Conservation (phyloP, 2,113 vertebrate genomes). For the Coturnix japonica region DNA sequence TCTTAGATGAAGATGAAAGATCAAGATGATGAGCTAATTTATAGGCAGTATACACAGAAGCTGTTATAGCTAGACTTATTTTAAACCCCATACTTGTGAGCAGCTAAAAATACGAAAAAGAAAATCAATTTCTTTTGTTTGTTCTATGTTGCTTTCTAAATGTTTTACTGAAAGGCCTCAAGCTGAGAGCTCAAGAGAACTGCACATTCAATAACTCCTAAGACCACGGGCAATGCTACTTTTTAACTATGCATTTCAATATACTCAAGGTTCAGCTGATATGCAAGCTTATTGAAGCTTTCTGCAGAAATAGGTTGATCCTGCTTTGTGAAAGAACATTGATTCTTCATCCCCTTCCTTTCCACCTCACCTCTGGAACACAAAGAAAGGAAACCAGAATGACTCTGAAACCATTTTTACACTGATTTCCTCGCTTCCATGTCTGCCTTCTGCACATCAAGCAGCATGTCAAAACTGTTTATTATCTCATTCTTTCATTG, state of each 20-base stretch:
- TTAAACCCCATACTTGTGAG: neutral
- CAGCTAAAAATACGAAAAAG: neutral
- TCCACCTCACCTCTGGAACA: neutral
- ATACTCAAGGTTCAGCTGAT: neutral
- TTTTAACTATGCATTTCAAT: neutral
- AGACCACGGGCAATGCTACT: neutral
- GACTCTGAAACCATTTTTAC: neutral
- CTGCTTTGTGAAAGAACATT: neutral
- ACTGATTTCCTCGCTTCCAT: neutral
- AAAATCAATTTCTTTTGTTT: neutral
- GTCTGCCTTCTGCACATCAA: neutral
- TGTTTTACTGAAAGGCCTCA: conserved; percentile 26
- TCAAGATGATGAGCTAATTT: neutral
- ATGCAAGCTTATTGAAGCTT: neutral
- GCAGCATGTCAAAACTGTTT: neutral
- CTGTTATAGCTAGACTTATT: neutral
- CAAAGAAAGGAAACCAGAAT: neutral
- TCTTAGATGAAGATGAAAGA: neutral
- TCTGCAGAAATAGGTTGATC: neutral
- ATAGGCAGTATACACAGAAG: neutral
- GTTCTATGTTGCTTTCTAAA: conserved; percentile 11
- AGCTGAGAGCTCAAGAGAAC: neutral
- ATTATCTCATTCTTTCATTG: neutral
- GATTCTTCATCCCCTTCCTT: neutral
- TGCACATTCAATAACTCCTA: neutral